Conservation (phyloP, 1,140 invertebrate species). For the Drosophila rufa region DNA sequence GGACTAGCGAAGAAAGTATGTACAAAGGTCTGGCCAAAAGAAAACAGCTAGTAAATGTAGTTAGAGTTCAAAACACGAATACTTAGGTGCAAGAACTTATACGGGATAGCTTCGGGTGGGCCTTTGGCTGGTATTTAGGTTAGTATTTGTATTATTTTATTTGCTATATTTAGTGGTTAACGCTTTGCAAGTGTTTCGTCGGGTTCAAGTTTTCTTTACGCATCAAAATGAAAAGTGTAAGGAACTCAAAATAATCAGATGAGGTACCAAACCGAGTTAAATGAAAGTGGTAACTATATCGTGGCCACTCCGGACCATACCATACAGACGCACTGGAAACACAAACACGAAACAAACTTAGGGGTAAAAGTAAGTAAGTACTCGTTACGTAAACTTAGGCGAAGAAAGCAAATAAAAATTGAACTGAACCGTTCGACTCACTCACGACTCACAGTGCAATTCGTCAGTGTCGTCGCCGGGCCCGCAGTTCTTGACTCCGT, state of each 20-base stretch:
- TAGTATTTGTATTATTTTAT: slow-evolving; percentile 51
- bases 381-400: slow-evolving; percentile 42
- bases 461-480: slow-evolving; percentile 92
- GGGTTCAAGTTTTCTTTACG: slow-evolving; percentile 83
- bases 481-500: slow-evolving; percentile 93
- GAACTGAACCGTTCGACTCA: slow-evolving; percentile 85
- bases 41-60: slow-evolving; percentile 42
- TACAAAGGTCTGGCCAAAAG: slow-evolving; percentile 72
- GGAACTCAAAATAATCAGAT: slow-evolving; percentile 19
- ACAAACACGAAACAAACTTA: slow-evolving; percentile 54
- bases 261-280: slow-evolving; percentile 45
- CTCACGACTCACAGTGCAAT: slow-evolving; percentile 91
- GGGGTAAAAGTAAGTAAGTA: slow-evolving; percentile 24
- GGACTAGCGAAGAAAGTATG: slow-evolving; percentile 40
- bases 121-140: slow-evolving; percentile 55
- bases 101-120: slow-evolving; percentile 38
- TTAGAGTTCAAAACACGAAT: slow-evolving; percentile 33
- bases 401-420: slow-evolving; percentile 80
- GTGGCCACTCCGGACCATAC: slow-evolving; percentile 17
- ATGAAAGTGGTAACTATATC: slow-evolving; percentile 40
- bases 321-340: slow-evolving; percentile 62
- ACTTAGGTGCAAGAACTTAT: slow-evolving; percentile 47
- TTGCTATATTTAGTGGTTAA: slow-evolving; percentile 64
- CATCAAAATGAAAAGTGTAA: slow-evolving; percentile 73
- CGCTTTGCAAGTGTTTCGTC: slow-evolving; percentile 84